These are phyloP conservation scores for Sorex maritimensis DNA, from an alignment of 2,797 vertebrate genomes.

Conservation along the genomic window DNA sequence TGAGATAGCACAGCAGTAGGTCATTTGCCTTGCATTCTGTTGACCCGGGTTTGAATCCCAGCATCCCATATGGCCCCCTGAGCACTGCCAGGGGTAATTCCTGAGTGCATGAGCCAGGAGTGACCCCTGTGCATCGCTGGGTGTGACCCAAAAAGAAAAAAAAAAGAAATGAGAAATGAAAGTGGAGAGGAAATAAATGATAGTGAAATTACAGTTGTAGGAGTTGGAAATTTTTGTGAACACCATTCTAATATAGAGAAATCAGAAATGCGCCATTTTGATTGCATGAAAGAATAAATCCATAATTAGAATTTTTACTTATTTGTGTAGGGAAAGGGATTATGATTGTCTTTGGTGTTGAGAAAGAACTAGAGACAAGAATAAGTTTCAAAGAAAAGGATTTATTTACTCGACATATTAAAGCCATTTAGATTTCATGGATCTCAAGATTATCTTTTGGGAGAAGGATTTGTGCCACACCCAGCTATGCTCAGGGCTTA, in stretches of 20 bases:
- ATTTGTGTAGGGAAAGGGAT: conserved; percentile 36
- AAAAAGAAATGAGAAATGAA: conserved; percentile 9
- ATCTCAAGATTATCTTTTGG: conserved; percentile 38
- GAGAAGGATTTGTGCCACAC: neutral
- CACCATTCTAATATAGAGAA: conserved; percentile 51
- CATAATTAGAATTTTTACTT: conserved; percentile 44
- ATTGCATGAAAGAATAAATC: conserved; percentile 57
- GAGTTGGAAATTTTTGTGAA: conserved; percentile 42
- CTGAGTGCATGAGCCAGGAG: too few relatives aligned
- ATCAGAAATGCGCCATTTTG: conserved; percentile 62
- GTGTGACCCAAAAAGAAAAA: too few relatives aligned
- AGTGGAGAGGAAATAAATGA: conserved; percentile 34
- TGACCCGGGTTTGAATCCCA: too few relatives aligned
- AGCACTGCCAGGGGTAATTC: too few relatives aligned
- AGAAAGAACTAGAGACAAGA: conserved; percentile 22
- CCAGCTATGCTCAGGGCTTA: too few relatives aligned
- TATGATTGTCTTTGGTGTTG: conserved; percentile 23
- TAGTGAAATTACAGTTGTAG: neutral
- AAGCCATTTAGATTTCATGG: neutral
- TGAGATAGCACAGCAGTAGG: too few relatives aligned
- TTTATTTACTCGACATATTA: conserved; percentile 14
- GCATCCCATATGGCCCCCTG: too few relatives aligned
- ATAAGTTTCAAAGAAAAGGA: conserved; percentile 16
- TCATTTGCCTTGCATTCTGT: too few relatives aligned
- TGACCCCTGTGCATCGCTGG: too few relatives aligned